Evolutionary conservation across 2,797 vertebrate species (phyloP).

Genomic region (Falco biarmicus): DNA sequence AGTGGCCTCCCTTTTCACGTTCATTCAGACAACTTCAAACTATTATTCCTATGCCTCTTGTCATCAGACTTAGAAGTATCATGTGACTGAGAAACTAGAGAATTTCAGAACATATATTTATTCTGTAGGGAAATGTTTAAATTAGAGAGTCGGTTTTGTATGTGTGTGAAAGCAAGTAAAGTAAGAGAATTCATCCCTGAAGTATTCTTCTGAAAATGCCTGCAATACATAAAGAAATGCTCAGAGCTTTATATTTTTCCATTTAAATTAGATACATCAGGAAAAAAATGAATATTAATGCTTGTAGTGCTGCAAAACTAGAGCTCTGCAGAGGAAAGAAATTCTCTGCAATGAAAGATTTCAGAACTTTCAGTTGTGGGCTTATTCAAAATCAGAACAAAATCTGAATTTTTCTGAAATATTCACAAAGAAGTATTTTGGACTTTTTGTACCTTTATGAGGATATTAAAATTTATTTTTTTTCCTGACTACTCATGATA

Average conservation of each 20-base stretch:
- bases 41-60: not conserved
- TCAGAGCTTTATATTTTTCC: not conserved
- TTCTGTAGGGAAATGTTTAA: not conserved
- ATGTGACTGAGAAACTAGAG: not conserved
- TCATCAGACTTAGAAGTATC: not conserved
- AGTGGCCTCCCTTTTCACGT: not conserved
- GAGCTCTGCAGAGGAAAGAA: not conserved
- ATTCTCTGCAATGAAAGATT: not conserved
- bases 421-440: not conserved
- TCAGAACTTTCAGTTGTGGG: not conserved
- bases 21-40: not conserved
- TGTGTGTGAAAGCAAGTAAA: not conserved
- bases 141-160: not conserved
- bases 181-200: not conserved
- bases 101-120: constrained; percentile 5
- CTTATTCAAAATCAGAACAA: not conserved
- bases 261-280: not conserved
- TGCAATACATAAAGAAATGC: not conserved
- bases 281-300: not conserved
- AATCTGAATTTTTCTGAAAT: not conserved
- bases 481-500: not conserved
- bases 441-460: not conserved
- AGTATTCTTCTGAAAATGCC: not conserved
- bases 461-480: not conserved
- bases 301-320: not conserved